These are phyloP conservation scores for Progne subis DNA, from an alignment of 2,113 vertebrate genomes.

Conservation along the genomic window DNA sequence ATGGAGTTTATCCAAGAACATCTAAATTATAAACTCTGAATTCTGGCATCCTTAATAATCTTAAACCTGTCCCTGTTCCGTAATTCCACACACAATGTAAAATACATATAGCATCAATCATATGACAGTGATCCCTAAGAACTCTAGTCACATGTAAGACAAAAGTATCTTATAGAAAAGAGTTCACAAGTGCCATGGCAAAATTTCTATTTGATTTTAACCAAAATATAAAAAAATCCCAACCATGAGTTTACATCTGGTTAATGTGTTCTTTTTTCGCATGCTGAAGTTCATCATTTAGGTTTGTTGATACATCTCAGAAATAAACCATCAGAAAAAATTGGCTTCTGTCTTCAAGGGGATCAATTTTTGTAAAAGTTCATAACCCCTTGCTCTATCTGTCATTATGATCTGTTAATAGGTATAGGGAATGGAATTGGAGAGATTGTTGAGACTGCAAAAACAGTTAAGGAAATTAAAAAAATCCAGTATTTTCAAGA, in stretches of 20 bases:
- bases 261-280: not conserved
- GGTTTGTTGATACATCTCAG: no score
- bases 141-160: not conserved
- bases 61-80: not conserved
- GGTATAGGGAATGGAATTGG: not conserved
- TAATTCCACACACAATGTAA: not conserved
- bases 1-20: not conserved
- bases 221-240: not conserved
- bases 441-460: not conserved
- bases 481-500: fast-evolving
- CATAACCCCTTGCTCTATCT: not conserved
- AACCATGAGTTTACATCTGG: not conserved
- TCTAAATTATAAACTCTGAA: not conserved
- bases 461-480: not conserved
- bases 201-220: not conserved
- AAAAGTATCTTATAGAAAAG: not conserved
- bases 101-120: not conserved
- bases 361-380: not conserved
- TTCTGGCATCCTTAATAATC: not conserved
- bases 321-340: no score
- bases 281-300: no score
- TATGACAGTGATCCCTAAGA: not conserved
- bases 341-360: not conserved
- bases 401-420: not conserved
- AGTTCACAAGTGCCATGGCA: not conserved